These are phyloP conservation scores for Odontomachus brunneus DNA, from an alignment of 1,140 invertebrate genomes.

Conservation along the genomic window DNA sequence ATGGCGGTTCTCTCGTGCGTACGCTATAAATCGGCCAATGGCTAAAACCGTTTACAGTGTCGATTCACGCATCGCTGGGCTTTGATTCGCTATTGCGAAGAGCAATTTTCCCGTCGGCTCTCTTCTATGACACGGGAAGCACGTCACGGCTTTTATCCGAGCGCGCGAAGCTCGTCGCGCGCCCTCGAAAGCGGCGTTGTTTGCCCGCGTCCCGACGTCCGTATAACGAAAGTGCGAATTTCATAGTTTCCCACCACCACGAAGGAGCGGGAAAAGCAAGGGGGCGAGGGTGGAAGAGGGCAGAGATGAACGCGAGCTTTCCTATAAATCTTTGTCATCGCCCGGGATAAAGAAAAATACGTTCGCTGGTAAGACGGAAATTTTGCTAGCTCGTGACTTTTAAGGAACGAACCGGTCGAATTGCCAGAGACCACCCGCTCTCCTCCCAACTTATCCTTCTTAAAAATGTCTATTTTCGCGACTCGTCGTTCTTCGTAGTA, in stretches of 20 bases:
- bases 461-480: background rate
- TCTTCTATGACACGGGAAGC: constrained; percentile 50
- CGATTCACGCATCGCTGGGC: constrained; percentile 66
- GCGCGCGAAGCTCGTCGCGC: background rate
- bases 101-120: constrained; percentile 65
- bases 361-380: constrained; percentile 22
- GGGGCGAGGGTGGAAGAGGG: no score
- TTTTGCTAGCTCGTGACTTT: constrained; percentile 41
- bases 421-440: background rate
- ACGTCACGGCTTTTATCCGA: constrained; percentile 17
- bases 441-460: background rate
- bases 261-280: background rate
- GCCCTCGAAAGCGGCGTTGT: constrained; percentile 17
- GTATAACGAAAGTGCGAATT: constrained; percentile 16
- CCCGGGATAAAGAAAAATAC: constrained; percentile 33
- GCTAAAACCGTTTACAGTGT: constrained; percentile 65
- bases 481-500: constrained; percentile 11
- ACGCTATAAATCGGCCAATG: constrained; percentile 64
- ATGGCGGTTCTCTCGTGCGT: constrained; percentile 56
- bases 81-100: constrained; percentile 70
- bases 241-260: background rate
- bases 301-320: constrained; percentile 16
- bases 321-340: constrained; percentile 29
- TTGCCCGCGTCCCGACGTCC: background rate
- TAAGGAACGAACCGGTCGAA: constrained; percentile 25